Conservation (phyloP, 2,113 vertebrate genomes). For the Columbina picui region DNA sequence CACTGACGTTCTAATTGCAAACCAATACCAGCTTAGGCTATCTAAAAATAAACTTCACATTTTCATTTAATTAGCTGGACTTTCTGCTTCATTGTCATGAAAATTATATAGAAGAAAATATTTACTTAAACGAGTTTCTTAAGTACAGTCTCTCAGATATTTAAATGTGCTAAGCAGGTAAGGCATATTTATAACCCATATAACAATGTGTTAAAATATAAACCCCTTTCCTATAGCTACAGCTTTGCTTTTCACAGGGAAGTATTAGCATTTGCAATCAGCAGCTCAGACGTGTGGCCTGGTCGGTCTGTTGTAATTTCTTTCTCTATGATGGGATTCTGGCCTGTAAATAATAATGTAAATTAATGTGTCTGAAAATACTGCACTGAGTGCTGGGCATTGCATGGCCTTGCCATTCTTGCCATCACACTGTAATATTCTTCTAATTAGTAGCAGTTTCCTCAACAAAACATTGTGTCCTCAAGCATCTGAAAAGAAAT, state of each 20-base stretch:
- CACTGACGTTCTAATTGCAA: constrained; percentile 2
- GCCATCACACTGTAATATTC: background rate
- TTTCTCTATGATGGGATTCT: background rate
- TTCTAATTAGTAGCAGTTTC: background rate
- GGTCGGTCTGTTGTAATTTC: background rate
- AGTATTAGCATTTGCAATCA: no score
- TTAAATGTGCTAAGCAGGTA: background rate
- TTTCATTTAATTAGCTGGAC: background rate
- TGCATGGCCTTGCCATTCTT: background rate
- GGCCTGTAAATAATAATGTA: background rate
- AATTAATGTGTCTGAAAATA: background rate
- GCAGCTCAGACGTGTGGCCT: background rate
- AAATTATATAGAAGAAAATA: background rate
- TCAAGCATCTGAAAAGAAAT: background rate
- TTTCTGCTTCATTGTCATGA: background rate
- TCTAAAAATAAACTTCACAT: constrained; percentile 25
- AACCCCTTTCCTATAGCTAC: background rate
- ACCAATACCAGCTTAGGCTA: background rate
- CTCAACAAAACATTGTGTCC: background rate
- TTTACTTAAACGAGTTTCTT: background rate
- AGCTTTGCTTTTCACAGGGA: background rate
- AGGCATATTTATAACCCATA: background rate
- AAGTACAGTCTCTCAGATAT: background rate
- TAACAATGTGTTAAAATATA: background rate
- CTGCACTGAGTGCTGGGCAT: background rate